phyloP scores from a whole-genome alignment of 2,113 vertebrate genomes.

The Polypterus senegalus region DNA sequence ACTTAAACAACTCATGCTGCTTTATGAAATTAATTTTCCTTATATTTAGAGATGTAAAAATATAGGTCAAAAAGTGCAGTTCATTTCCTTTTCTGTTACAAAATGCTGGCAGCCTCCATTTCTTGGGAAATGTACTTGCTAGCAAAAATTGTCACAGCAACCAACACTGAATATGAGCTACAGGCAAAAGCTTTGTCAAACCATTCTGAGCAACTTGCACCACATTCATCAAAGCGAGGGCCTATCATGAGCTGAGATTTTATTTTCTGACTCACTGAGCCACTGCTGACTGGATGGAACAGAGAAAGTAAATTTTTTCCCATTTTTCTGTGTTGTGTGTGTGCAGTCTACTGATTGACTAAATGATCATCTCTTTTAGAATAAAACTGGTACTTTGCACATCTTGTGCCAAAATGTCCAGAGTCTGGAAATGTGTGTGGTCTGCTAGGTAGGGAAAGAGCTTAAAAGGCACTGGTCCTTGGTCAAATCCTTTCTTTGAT shows the following conservation, averaged over 20 bases:
- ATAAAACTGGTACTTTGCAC: neutral
- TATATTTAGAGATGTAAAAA: too few species aligned
- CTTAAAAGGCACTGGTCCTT: too few species aligned
- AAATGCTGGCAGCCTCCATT: neutral
- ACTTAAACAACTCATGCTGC: too few species aligned
- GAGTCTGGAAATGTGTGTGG: too few species aligned
- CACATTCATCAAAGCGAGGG: conserved; percentile 37
- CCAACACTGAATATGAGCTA: conserved; percentile 5
- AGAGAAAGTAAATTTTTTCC: conserved; percentile 2
- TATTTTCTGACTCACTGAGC: conserved; percentile 34
- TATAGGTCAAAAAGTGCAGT: too few species aligned
- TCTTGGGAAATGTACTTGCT: neutral
- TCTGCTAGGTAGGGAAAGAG: too few species aligned
- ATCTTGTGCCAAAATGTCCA: conserved; percentile 22
- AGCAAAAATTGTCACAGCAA: neutral
- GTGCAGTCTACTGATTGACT: conserved; percentile 15
- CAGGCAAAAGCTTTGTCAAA: conserved; percentile 26
- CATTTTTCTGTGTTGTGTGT: conserved; percentile 13
- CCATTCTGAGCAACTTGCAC: conserved; percentile 29
- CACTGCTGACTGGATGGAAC: conserved; percentile 17
- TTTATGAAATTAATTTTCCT: too few species aligned
- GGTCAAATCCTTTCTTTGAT: too few species aligned
- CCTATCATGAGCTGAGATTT: conserved; percentile 27
- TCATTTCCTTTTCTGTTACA: too few species aligned
- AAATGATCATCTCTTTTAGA: conserved; percentile 17